Evolutionary conservation across 2,888 invertebrate species (phyloP).

Genomic region (Sarcophaga subvicina): DNA sequence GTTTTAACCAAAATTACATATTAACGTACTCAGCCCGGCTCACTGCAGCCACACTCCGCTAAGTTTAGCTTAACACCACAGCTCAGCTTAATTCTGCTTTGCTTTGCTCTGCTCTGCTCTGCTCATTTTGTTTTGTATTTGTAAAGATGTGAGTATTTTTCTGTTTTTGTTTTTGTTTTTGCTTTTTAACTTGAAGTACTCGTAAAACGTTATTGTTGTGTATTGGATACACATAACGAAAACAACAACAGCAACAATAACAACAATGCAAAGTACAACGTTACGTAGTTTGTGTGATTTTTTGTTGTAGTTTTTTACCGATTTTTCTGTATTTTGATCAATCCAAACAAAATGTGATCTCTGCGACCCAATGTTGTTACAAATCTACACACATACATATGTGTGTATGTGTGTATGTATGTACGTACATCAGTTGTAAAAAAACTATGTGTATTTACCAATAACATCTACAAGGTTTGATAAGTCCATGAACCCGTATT

Average conservation of each 20-base stretch:
- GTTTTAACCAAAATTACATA: constrained; percentile 36
- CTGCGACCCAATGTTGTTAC: constrained; percentile 47
- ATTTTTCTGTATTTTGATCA: no score
- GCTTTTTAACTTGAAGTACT: constrained; percentile 43
- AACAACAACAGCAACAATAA: constrained; percentile 17
- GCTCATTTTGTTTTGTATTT: neutral
- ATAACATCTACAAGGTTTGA: no score
- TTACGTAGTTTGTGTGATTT: constrained; percentile 53
- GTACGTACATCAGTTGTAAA: neutral
- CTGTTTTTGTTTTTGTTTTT: neutral
- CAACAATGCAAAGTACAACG: constrained; percentile 16
- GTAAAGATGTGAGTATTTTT: constrained; percentile 29
- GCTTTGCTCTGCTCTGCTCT: neutral
- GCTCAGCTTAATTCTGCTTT: constrained; percentile 21
- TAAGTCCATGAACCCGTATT: no score
- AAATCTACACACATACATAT: constrained; percentile 33
- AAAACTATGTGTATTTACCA: no score
- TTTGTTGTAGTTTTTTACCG: constrained; percentile 18
- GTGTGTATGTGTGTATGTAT: no score
- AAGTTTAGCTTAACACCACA: constrained; percentile 10
- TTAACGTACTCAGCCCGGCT: constrained; percentile 15
- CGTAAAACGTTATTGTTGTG: constrained; percentile 48
- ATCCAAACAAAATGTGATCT: constrained; percentile 47
- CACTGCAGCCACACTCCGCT: neutral
- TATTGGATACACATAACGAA: neutral